Evolutionary conservation across 2,797 vertebrate genomes (phyloP).

Genomic region (Coregonus sp.): DNA sequence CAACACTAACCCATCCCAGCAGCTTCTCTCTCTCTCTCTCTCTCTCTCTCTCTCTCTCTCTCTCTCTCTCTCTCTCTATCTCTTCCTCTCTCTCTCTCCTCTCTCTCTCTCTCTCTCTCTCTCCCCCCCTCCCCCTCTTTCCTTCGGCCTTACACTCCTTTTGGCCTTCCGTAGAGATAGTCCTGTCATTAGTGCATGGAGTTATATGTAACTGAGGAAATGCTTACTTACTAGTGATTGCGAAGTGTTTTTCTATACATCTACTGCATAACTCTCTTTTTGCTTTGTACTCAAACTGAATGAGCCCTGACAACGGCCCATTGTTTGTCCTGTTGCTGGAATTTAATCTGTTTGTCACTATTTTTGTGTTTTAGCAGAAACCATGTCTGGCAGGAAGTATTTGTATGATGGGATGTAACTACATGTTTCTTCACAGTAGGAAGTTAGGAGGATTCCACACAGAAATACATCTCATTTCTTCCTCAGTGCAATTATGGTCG

Average conservation of each 20-base stretch:
- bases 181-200: conserved; percentile 47
- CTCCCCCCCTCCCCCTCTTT: conserved; percentile 28
- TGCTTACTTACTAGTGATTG: conserved; percentile 30
- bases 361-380: conserved; percentile 74
- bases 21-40: conserved; percentile 17
- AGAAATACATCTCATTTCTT: conserved; percentile 35
- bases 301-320: conserved; percentile 32
- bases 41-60: not conserved
- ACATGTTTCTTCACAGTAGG: conserved; percentile 45
- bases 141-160: conserved; percentile 30
- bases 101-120: too few species aligned
- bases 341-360: conserved; percentile 54
- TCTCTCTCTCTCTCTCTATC: too few species aligned
- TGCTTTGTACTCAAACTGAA: conserved; percentile 44
- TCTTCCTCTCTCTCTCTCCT: too few species aligned
- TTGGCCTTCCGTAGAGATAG: conserved; percentile 45
- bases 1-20: conserved; percentile 41
- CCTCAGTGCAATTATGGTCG: conserved; percentile 41
- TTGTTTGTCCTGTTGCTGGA: conserved; percentile 37
- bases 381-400: conserved; percentile 63
- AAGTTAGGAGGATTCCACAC: conserved; percentile 19
- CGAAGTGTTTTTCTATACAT: conserved; percentile 41
- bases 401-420: conserved; percentile 62
- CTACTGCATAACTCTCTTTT: conserved; percentile 16
- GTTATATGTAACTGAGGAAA: conserved; percentile 50